These are phyloP conservation scores for Criorhina ranunculi DNA, from an alignment of 2,888 invertebrate species.

Conservation along the genomic window DNA sequence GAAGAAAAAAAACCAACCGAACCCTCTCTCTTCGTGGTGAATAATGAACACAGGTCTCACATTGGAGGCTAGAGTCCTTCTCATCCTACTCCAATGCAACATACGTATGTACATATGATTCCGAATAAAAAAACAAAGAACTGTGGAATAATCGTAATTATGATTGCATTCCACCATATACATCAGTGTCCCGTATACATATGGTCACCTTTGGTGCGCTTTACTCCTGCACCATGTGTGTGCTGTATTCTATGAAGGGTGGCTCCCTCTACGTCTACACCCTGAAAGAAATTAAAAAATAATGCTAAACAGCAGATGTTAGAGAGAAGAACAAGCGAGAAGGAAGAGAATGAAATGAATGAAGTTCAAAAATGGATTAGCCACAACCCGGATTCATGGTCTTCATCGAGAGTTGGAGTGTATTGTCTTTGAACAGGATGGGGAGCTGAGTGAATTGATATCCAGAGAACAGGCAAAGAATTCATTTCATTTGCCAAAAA, in stretches of 20 bases:
- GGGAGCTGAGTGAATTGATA: conserved; percentile 41
- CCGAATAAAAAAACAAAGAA: conserved; percentile 55
- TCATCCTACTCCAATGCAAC: conserved; percentile 31
- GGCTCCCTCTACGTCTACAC: conserved; percentile 6
- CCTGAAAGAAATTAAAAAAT: conserved; percentile 61
- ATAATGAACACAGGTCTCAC: conserved; percentile 52
- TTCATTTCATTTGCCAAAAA: conserved; percentile 55
- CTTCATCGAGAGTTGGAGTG: conserved; percentile 51
- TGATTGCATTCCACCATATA: conserved; percentile 72
- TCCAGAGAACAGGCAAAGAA: conserved; percentile 20
- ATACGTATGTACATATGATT: conserved; percentile 60
- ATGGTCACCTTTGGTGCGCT: conserved; percentile 36
- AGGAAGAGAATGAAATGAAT: conserved; percentile 17
- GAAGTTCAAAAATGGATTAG: conserved; percentile 46
- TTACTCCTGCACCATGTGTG: conserved; percentile 19
- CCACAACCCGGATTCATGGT: conserved; percentile 45
- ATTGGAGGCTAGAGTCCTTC: conserved; percentile 30
- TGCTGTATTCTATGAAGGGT: conserved; percentile 8
- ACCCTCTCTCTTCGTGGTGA: conserved; percentile 39
- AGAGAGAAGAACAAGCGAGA: neutral
- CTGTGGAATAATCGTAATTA: conserved; percentile 72
- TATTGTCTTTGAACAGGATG: conserved; percentile 53
- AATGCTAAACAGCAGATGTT: conserved; percentile 64
- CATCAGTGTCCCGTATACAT: conserved; percentile 18
- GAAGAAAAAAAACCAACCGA: conserved; percentile 9